Evolutionary conservation across 2,888 invertebrate species (phyloP), one percentile per base, ranked within the genome.

Genomic region (Troilus luridus): DNA sequence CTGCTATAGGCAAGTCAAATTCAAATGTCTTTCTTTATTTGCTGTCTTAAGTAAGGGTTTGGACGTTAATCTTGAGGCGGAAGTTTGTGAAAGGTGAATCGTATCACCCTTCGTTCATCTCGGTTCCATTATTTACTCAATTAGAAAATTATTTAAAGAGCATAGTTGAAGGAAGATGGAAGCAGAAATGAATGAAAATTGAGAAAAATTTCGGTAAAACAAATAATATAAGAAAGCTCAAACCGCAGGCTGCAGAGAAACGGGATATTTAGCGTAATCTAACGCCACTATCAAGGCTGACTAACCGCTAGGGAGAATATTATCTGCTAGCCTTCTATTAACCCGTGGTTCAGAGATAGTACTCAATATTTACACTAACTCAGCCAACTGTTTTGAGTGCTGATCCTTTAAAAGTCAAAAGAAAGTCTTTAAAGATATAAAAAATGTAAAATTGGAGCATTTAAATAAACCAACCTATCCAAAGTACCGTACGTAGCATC

Each of bases 201-300:
- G 7, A 27, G 7, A 27, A 77, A 67, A 60, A 10, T 21, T 24
- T 64, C 72, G 7, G 14, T 0, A 27, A 77, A 77, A 0, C 12
- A 9, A 77, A 77, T 41, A 41, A 77, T 5, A 41, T 77, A 72
- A 72, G 27, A 77, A 17, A 21, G 0, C 41, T 41, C 72, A 41
- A 77, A 85, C 56, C 21, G 7, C 54, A n/a, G 56, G 3, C 21
- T 56, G 12, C 56, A 56, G n/a, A 85, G 85, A 85, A 85, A 85
- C 85, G 85, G 85, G 54, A 58, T 85, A 21, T 56, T 85, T 85
- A 56, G 56, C 56, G 85, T 58, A 85, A 85, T 85, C 54, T n/a
- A 85, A 85, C 56, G 56, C 56, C 85, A 56, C n/a, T 58, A 85
- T 85, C n/a, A 85, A 56, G 56, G 56, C 54, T 58, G 54, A 85